Percentiles rank a stretch among this genome's conserved stretches.
Evolutionary conservation across 1,140 invertebrate genomes (phyloP).

Genomic region (Drosophila ogumai): DNA sequence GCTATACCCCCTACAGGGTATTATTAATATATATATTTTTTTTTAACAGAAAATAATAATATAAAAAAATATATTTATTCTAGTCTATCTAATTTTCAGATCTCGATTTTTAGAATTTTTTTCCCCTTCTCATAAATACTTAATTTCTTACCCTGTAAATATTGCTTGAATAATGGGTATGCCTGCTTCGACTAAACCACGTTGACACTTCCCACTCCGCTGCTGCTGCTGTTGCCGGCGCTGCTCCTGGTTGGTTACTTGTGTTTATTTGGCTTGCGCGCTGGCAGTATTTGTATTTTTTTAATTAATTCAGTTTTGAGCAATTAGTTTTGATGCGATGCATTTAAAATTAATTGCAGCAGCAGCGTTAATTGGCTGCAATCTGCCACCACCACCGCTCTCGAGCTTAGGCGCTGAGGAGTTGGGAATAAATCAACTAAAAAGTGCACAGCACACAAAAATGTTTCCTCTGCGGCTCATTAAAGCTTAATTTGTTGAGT

Average conservation of each 20-base stretch:
- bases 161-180: background rate
- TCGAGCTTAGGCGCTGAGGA: slow-evolving; percentile 7
- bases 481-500: slow-evolving; percentile 43
- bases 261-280: slow-evolving; percentile 29
- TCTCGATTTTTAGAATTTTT: too few species aligned
- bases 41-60: too few species aligned
- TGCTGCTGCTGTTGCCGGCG: background rate
- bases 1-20: too few species aligned
- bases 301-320: slow-evolving; percentile 61
- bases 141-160: too few species aligned
- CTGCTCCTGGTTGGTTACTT: background rate
- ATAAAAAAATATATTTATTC: too few species aligned
- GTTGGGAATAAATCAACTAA: slow-evolving; percentile 43
- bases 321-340: slow-evolving; percentile 64
- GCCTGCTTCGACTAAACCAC: background rate
- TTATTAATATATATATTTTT: too few species aligned
- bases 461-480: slow-evolving; percentile 48
- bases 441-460: slow-evolving; percentile 45
- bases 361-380: slow-evolving; percentile 56
- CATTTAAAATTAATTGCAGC: slow-evolving; percentile 62
- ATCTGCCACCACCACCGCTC: slow-evolving; percentile 22
- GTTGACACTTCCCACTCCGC: background rate
- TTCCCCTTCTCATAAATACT: too few species aligned
- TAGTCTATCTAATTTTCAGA: too few species aligned
- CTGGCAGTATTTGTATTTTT: slow-evolving; percentile 43